Percentiles rank a stretch among this genome's conserved stretches.
Evolutionary conservation across 2,113 vertebrate genomes (phyloP).

Genomic region (Numenius arquata): DNA sequence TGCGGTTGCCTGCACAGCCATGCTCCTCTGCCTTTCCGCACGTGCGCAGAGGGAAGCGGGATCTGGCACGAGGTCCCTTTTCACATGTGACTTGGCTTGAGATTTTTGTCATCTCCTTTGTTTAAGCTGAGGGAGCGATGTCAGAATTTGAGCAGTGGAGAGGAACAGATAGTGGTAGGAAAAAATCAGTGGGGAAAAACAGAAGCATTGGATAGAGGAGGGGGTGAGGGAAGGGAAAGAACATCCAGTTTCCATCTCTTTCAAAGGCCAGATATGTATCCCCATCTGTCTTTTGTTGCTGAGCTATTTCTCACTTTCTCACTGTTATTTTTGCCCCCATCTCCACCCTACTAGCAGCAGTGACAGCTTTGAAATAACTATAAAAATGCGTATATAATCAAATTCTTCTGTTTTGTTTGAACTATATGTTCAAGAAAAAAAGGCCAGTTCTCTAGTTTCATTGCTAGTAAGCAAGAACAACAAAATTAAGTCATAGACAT

Average conservation of each 20-base stretch:
- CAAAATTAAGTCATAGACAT: not conserved
- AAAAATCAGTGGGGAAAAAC: slow-evolving; percentile 21
- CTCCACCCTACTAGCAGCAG: not conserved
- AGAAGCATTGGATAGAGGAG: not conserved
- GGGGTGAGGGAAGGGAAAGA: not conserved
- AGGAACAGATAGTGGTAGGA: not conserved
- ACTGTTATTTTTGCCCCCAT: not conserved
- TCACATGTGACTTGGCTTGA: not conserved
- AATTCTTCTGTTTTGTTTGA: not conserved
- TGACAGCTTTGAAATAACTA: not conserved
- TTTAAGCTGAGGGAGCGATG: not conserved
- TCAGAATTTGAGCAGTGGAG: not conserved
- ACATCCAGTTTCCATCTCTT: slow-evolving; percentile 21
- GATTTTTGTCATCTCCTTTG: not conserved
- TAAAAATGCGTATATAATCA: not conserved
- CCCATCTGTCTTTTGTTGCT: not conserved
- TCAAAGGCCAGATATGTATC: not conserved
- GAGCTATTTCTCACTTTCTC: not conserved
- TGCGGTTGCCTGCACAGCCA: not conserved
- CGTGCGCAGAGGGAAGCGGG: not conserved
- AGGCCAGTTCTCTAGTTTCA: not conserved
- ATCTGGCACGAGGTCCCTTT: not conserved
- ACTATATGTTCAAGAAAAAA: not conserved
- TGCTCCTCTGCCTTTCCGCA: not conserved
- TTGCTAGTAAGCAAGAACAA: not conserved